These are phyloP conservation scores for Tursiops truncatus DNA, from an alignment of 2,113 vertebrate genomes.

Conservation along the genomic window DNA sequence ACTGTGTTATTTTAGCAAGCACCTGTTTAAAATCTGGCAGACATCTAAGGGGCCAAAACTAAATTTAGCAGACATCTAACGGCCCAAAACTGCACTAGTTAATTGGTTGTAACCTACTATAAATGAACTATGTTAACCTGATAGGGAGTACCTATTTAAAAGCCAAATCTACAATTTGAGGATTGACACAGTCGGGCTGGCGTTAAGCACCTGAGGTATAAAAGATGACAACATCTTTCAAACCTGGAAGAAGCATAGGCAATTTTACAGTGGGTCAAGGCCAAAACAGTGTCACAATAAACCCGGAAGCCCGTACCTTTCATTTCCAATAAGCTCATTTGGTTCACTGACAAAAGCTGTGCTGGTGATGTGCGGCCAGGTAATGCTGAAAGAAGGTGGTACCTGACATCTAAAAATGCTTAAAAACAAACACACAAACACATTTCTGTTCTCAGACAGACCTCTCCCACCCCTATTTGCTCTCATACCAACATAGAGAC, in stretches of 20 bases:
- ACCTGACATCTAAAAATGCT: neutral
- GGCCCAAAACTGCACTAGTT: neutral
- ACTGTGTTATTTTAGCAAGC: neutral
- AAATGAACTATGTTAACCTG: conserved; percentile 18
- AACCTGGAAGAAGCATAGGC: neutral
- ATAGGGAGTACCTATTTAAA: neutral
- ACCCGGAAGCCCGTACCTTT: neutral
- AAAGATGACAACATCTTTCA: conserved; percentile 17
- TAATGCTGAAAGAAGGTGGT: neutral
- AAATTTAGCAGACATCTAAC: neutral
- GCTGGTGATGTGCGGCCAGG: neutral
- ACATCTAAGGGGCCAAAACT: neutral
- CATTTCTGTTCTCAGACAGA: neutral
- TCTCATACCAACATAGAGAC: neutral
- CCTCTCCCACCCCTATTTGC: neutral
- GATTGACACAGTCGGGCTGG: neutral
- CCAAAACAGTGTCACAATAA: neutral
- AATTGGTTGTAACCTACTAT: neutral
- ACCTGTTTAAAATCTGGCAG: conserved; percentile 21
- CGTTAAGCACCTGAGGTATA: neutral
- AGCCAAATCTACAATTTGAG: conserved; percentile 10
- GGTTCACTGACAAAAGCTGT: neutral
- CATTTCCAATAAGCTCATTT: neutral
- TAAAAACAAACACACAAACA: neutral
- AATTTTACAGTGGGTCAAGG: neutral